Base-by-base conservation (phyloP, 2,888 invertebrate species). In the Mythimna pallens region DNA sequence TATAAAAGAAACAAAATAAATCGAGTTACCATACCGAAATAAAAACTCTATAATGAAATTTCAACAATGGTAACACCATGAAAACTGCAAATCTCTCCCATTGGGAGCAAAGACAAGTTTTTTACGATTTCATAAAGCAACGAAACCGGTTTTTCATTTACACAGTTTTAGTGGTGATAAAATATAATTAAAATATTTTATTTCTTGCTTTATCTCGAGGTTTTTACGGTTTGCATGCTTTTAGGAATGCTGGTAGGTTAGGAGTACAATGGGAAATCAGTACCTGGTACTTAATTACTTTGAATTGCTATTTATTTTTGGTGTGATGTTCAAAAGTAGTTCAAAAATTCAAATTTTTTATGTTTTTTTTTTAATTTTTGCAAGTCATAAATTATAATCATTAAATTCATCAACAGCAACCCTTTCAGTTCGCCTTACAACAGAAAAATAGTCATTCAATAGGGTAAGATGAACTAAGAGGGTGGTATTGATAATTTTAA, bases 141-240 rank as follows among this genome's bases (percentile, higher is more conserved):
- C 90, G 91, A 90, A 93, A 94, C 93, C 94, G 93, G 95, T 95
- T 96, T 96, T 96, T 96, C 96, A 96, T 96, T 96, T 96, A 96
- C 95, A 96, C 94, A 90, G 92, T 92, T 95, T 95, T 95, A 96
- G 95, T 95, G 93, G 93, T 91, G 90, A 93, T 96, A 96, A 96
- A 96, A 95, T 95, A 96, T 96, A 96, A 96, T 96, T 96, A 96
- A 96, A 96, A 96, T 96, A 96, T 96, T 96, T 96, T 95, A 95
- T 94, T 47, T 94, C 93, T 87, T 88, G 85, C 78, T 91, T 92
- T 94, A 94, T 95, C 94, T 95, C 92, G 88, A 89, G 88, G 90
- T 93, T 90, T 93, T 95, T 94, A 94, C 91, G 93, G 92, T 90
- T 89, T 90, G 87, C 90, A 91, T 89, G 93, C 89, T 89, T 89